Evolutionary conservation across 2,888 invertebrate species (phyloP), one percentile per base, ranked within the genome.

Genomic region (Alloscopus bannaensis): DNA sequence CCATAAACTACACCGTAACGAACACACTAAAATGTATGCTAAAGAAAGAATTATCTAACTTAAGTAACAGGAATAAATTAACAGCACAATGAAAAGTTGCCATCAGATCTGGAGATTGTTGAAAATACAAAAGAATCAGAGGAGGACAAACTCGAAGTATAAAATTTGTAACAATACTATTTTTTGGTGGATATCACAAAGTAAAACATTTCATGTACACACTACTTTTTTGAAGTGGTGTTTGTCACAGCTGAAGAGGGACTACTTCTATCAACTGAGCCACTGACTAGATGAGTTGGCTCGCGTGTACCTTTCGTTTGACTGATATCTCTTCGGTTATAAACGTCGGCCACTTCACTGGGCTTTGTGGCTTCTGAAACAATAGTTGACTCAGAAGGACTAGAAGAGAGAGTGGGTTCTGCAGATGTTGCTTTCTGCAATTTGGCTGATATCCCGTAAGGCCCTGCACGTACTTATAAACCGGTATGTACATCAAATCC

Each of bases 361-460:
- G 69, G 31, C 24, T 69, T 59, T 28, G 77, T 78, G 24, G 64
- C 57, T n/a, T 78, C 70, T 64, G 47, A 40, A 57, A 64, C 55
- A 28, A 59, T 62, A 69, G 26, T 62, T 77, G 77, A 78, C 77
- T 78, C 70, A 47, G 77, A 57, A 78, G 77, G 77, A 78, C 77
- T 78, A 78, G 77, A 78, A 52, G 66, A 47, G 64, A 64, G 60
- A 50, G 50, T 42, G 24, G 70, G 70, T 65, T 78, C 64, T 57
- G 64, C 42, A 59, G 77, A 78, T 70, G 77, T 65, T 28, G 70
- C 52, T 59, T 70, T 78, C 55, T 78, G 77, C 45, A 59, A 13
- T 57, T 70, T 78, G 22, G 91, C n/a, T n/a, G n/a, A n/a, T n/a
- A n/a, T n/a, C n/a, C n/a, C n/a, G n/a, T n/a, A n/a, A n/a, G n/a